Base-by-base conservation (phyloP, 1,140 invertebrate genomes). In the Physella acuta region DNA sequence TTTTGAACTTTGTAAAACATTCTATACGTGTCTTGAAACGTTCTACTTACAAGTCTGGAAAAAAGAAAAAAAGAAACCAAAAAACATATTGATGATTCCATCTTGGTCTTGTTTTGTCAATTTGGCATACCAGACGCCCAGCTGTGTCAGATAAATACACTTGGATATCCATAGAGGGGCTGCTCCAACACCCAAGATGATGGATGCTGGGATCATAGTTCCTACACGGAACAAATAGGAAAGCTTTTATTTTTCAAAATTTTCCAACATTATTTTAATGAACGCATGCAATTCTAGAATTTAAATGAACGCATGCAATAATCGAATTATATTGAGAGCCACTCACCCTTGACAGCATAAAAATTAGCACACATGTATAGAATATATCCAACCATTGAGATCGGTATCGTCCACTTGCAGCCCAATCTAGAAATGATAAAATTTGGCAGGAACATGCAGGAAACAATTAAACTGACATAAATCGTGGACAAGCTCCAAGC, bases 101-200 rank as follows among this genome's bases (percentile, higher is more conserved):
- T 97, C 94, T 5, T 92, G 90, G 0, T 91, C 88, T 78, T 95
- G 78, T 0, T 78, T 75, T 0, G 82, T 86, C 28, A 86, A 65
- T 36, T 80, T 76, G 1, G 87, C 79, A 69, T 87, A 88, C 71
- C 95, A 91, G 52, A 92, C 92, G 26, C 93, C 94, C 5, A 92
- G 93, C 77, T 97, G 93, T 0, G 95, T 98, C 5, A 99, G 87
- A 81, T 98, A 99, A 0, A 93, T 94, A 60, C 94, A 95, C 84
- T 98, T 94, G 3, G 95, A 93, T 0, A 94, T 92, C 96, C 96
- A 98, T 89, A 98, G 92, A 44, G 94, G 95, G 0, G 95, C 94
- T 1, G 94, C 95, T 0, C 94, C 94, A 30, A 97, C 85, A 72
- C 95, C 95, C 37, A 78, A 24, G 92, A 95, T 75, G n/a, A 88